These are phyloP conservation scores for Epizoanthus illoricatus DNA, from an alignment of 92 coral and sea anemone species.

Conservation along the genomic window DNA sequence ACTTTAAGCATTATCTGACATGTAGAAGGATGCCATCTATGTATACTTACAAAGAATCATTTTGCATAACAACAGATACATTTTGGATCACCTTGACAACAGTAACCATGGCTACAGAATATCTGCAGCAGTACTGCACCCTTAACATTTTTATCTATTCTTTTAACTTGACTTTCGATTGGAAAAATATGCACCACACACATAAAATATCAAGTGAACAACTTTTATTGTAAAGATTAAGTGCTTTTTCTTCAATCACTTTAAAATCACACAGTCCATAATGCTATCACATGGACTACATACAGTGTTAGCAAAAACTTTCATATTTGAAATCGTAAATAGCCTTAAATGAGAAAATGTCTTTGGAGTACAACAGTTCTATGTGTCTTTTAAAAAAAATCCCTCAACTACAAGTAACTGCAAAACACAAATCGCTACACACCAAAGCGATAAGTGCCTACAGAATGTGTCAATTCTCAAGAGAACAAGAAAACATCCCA, in stretches of 20 bases:
- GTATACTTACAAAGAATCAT: slow-evolving; percentile 10
- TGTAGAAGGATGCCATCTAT: background rate
- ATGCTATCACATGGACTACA: background rate
- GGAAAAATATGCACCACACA: background rate
- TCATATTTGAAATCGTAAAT: background rate
- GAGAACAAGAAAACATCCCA: slow-evolving; percentile 2
- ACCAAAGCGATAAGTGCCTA: background rate
- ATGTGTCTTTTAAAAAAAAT: background rate
- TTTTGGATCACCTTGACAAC: background rate
- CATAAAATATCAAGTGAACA: background rate
- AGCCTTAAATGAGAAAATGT: background rate
- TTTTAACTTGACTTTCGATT: background rate
- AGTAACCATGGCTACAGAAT: background rate
- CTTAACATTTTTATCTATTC: background rate
- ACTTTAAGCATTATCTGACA: background rate
- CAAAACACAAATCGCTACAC: background rate
- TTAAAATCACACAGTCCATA: slow-evolving; percentile 5
- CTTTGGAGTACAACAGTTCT: background rate
- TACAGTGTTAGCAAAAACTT: background rate
- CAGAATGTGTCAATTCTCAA: background rate
- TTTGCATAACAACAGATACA: background rate
- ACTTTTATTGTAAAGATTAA: slow-evolving; percentile 8
- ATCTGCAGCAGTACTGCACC: background rate
- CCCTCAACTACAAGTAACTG: background rate
- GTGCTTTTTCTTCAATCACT: slow-evolving; percentile 12